A percentile compares a stretch with the other conserved stretches of the same genome.
phyloP scores from a whole-genome alignment of 2,113 vertebrate species.

The Mobula birostris region DNA sequence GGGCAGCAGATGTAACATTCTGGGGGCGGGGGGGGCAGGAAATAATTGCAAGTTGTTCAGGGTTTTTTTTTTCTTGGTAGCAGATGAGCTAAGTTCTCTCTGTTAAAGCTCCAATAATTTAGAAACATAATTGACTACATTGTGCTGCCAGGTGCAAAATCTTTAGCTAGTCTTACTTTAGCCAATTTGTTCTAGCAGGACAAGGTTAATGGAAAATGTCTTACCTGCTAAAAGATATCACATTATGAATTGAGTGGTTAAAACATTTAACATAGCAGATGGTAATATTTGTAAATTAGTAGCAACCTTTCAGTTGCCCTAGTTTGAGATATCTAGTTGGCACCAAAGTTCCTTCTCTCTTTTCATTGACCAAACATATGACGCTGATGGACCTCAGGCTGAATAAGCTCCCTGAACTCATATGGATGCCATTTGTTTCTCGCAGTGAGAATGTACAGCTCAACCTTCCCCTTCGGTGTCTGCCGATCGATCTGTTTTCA shows the following conservation, averaged over 20 bases:
- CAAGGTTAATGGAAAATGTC: neutral
- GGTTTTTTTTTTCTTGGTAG: neutral
- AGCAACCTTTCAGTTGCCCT: too few species aligned
- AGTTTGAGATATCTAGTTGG: neutral
- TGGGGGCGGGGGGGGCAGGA: neutral
- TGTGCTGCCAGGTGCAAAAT: neutral
- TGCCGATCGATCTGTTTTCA: slow-evolving; percentile 97
- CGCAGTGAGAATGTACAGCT: slow-evolving; percentile 70
- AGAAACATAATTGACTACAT: too few species aligned
- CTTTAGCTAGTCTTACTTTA: neutral
- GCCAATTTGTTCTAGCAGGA: neutral
- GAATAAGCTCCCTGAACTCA: slow-evolving; percentile 60
- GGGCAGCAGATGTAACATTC: slow-evolving; percentile 12
- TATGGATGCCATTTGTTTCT: slow-evolving; percentile 93
- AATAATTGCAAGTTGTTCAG: neutral
- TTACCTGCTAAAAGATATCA: too few species aligned
- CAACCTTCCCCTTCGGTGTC: slow-evolving; percentile 78
- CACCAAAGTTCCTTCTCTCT: neutral
- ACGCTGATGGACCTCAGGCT: slow-evolving; percentile 65
- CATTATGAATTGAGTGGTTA: neutral
- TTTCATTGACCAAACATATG: neutral
- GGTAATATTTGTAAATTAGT: neutral
- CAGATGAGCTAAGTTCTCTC: neutral
- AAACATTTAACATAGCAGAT: neutral
- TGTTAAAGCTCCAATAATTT: slow-evolving; percentile 16